These are phyloP conservation scores for Daubentonia madagascariensis DNA, from an alignment of 2,113 vertebrate species.

Conservation along the genomic window DNA sequence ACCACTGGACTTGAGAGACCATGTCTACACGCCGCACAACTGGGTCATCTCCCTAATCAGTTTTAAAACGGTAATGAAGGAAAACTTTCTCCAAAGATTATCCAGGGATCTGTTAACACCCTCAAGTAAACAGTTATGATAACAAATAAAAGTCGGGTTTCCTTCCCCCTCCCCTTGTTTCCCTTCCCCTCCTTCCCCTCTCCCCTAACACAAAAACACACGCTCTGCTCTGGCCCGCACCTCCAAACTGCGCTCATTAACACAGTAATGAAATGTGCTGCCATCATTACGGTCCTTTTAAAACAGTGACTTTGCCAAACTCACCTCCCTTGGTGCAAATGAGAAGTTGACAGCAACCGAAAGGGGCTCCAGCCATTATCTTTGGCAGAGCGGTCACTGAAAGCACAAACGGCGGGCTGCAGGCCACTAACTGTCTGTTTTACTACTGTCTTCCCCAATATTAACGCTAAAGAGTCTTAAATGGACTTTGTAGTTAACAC, in stretches of 20 bases:
- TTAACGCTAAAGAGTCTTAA: slow-evolving; percentile 52
- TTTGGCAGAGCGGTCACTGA: not conserved
- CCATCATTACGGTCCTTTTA: not conserved
- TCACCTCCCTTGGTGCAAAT: not conserved
- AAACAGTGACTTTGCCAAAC: not conserved
- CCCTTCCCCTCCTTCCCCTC: not conserved
- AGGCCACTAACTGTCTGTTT: slow-evolving; percentile 40
- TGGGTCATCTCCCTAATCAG: slow-evolving; percentile 12
- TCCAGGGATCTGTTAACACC: slow-evolving; percentile 35
- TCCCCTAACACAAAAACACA: not conserved
- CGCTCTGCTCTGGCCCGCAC: not conserved
- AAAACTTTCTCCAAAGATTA: not conserved
- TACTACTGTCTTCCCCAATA: slow-evolving; percentile 46
- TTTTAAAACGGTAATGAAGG: slow-evolving; percentile 2
- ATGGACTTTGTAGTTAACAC: slow-evolving; percentile 69
- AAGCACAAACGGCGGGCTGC: not conserved
- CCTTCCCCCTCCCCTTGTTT: not conserved
- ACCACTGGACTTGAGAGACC: no score
- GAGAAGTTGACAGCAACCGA: not conserved
- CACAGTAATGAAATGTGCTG: not conserved
- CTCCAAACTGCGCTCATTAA: slow-evolving; percentile 39
- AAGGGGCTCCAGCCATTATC: not conserved
- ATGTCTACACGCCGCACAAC: not conserved
- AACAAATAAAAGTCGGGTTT: slow-evolving; percentile 15
- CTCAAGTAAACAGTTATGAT: not conserved